Conservation (phyloP, 1,140 invertebrate species). For the Vanessa tameamea region DNA sequence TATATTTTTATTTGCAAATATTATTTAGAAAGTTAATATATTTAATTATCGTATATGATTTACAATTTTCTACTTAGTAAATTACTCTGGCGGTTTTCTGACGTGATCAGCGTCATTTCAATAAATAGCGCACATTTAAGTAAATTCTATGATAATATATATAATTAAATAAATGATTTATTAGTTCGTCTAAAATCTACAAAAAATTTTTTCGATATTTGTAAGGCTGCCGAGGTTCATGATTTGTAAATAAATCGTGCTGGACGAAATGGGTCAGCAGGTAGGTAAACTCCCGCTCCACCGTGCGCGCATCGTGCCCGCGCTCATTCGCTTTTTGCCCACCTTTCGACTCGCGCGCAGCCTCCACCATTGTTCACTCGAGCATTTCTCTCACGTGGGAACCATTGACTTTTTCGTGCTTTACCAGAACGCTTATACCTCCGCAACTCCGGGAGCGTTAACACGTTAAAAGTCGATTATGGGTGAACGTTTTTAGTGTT, state of each 20-base stretch:
- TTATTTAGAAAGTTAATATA: slow-evolving; percentile 1
- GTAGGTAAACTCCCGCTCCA: slow-evolving; percentile 50
- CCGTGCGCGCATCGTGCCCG: slow-evolving; percentile 42
- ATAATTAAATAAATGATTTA: too few species aligned
- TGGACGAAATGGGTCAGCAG: slow-evolving; percentile 73
- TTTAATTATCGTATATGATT: not conserved
- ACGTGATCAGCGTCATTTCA: not conserved
- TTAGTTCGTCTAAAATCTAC: too few species aligned
- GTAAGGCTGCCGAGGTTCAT: slow-evolving; percentile 22
- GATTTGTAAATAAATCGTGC: slow-evolving; percentile 27
- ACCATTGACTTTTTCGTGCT: slow-evolving; percentile 66
- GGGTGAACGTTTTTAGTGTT: slow-evolving; percentile 40
- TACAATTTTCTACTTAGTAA: not conserved
- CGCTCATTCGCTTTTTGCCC: slow-evolving; percentile 78
- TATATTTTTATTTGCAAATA: not conserved
- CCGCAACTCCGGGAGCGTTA: slow-evolving; percentile 42
- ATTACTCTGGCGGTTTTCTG: not conserved
- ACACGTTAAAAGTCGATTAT: slow-evolving; percentile 52
- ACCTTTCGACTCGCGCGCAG: slow-evolving; percentile 77
- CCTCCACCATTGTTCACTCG: slow-evolving; percentile 65
- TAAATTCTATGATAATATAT: not conserved
- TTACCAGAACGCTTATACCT: slow-evolving; percentile 58
- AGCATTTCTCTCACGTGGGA: slow-evolving; percentile 77
- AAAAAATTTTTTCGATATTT: not conserved
- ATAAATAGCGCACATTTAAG: not conserved